Evolutionary conservation across 1,140 invertebrate species (phyloP), one percentile per base, ranked within the genome.

Genomic region (Diachasma alloeum): DNA sequence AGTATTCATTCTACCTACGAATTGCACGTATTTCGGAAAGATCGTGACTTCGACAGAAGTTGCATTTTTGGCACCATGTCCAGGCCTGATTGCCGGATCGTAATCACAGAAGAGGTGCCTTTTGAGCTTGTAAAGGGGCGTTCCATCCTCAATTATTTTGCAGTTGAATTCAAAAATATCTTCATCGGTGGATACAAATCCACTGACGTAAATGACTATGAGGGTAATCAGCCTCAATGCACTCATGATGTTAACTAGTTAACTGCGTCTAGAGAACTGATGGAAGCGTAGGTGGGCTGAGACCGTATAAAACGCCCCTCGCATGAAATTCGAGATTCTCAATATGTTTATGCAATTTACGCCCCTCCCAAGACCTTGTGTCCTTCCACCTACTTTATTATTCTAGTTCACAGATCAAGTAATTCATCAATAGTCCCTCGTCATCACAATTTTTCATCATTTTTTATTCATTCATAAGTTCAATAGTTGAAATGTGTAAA

Each of bases 131-230:
- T 79, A 37, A 0, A 76, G 0, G 0, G 53, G 10, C 2, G 83
- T 82, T 44, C 82, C 83, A 8, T 59, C 81, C 0, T 48, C 17
- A 19, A 82, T 78, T 5, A 82, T 71, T 68, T 87, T 86, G 36
- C 86, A 87, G 0, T 13, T 24, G 6, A 13, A 26, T 26, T 67
- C 37, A 56, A 9, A 53, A 19, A 8, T 9, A 53, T 63, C 36
- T 13, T 11, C 0, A 42, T 66, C 15, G n/a, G 46, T 19, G 8
- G 24, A 26, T 24, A 26, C 24, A 9, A 39, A 56, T 26, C 22
- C 26, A 46, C 31, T 72, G 17, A 68, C 26, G 39, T 67, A 15
- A 56, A 75, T 15, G 8, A 39, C 9, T 10, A 53, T 19, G 6
- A 72, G 22, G 11, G 71, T 10, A 39, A 75, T 63, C 11, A 63